A percentile compares a stretch with the other conserved stretches of the same genome.
Evolutionary conservation across 2,797 vertebrate species (phyloP).

Genomic region (Halcyon smyrnensis): DNA sequence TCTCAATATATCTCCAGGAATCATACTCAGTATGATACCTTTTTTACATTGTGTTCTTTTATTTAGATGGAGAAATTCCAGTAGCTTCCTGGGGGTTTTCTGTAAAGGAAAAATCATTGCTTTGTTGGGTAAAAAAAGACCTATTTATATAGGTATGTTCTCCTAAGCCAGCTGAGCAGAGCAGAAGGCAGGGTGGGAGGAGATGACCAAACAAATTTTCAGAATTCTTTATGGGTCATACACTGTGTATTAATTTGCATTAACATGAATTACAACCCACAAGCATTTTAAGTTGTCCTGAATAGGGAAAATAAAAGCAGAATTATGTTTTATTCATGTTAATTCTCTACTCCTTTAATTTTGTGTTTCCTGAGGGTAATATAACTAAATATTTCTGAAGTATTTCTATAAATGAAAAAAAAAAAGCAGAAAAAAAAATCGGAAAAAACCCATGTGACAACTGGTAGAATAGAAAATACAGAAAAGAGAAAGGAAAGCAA

Average conservation of each 20-base stretch:
- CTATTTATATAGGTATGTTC: background rate
- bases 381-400: background rate
- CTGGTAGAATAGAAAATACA: background rate
- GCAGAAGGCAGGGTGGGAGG: background rate
- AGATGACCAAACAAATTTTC: background rate
- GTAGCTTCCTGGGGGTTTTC: slow-evolving; percentile 26
- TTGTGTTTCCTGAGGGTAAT: background rate
- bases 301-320: background rate
- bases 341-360: background rate
- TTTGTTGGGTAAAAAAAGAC: background rate
- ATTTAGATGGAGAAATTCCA: slow-evolving; percentile 65
- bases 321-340: background rate
- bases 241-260: background rate
- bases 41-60: slow-evolving; percentile 53
- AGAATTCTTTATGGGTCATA: background rate
- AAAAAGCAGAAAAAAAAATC: background rate
- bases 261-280: background rate
- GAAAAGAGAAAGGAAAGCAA: background rate
- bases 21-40: slow-evolving; percentile 1
- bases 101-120: background rate
- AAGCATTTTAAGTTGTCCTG: background rate
- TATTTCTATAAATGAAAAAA: background rate
- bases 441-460: background rate
- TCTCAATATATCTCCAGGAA: slow-evolving; percentile 46
- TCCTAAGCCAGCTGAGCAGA: background rate